Conservation (phyloP, 2,797 vertebrate species). For the Ambastaia sidthimunki region DNA sequence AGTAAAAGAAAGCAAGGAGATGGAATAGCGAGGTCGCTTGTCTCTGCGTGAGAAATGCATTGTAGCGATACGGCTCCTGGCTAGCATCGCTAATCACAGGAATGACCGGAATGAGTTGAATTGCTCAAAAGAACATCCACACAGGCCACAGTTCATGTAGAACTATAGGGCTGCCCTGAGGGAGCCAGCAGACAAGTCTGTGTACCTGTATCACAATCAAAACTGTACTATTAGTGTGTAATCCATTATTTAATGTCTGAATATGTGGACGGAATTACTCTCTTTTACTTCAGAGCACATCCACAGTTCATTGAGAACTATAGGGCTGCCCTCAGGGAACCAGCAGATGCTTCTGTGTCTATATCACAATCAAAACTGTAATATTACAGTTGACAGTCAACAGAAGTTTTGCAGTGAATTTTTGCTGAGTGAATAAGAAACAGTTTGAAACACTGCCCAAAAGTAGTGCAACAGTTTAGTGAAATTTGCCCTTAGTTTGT, state of each 20-base stretch:
- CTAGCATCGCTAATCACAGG: constrained; percentile 69
- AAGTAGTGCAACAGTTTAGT: no score
- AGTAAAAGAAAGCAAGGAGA: constrained; percentile 22
- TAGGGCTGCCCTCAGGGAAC: neutral
- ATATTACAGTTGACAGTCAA: no score
- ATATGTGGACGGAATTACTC: constrained; percentile 40
- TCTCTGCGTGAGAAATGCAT: constrained; percentile 65
- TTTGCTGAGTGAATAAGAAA: no score
- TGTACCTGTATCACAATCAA: neutral
- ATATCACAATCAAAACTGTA: neutral
- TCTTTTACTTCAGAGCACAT: constrained; percentile 35
- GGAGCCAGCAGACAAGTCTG: neutral
- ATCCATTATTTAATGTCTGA: constrained; percentile 28
- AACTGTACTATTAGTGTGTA: constrained; percentile 7
- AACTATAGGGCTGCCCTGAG: neutral
- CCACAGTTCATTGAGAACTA: neutral
- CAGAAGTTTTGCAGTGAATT: no score
- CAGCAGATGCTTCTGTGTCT: neutral
- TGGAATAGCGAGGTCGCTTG: constrained; percentile 39
- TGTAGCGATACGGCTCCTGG: constrained; percentile 54
- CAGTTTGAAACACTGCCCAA: no score
- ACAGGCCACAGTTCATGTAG: constrained; percentile 16
- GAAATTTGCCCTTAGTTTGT: no score
- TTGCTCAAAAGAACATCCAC: constrained; percentile 28
- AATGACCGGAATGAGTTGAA: constrained; percentile 70